A percentile compares a stretch with the other conserved stretches of the same genome.
phyloP scores from a whole-genome alignment of 35 echinoderm and acorn worm genomes.

The Stichopus chloronotus region DNA sequence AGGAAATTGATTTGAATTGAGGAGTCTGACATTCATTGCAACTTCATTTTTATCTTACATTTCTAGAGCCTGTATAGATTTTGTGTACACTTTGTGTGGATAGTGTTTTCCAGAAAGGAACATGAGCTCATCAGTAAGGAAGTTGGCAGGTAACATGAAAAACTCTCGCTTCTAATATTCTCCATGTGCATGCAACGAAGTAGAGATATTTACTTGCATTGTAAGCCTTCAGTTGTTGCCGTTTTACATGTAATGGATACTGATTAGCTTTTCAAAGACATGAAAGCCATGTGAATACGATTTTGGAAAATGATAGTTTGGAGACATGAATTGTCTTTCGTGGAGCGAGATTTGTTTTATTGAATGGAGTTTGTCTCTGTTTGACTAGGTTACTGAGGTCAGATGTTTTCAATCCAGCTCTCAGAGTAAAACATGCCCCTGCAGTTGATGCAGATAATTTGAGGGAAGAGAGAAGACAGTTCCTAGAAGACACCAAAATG shows the following conservation, averaged over 20 bases:
- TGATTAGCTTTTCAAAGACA: too few relatives aligned
- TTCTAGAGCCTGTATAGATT: conserved; percentile 86
- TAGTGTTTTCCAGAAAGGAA: conserved; percentile 93
- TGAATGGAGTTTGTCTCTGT: neutral
- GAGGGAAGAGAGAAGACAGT: conserved; percentile 51
- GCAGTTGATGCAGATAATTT: conserved; percentile 56
- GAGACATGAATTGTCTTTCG: too few relatives aligned
- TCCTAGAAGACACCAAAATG: conserved; percentile 51
- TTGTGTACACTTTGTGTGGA: conserved; percentile 93
- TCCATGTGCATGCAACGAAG: too few relatives aligned
- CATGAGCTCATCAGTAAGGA: conserved; percentile 96
- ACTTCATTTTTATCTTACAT: neutral
- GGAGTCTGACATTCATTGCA: too few relatives aligned
- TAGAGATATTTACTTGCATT: too few relatives aligned
- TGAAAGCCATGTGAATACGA: too few relatives aligned
- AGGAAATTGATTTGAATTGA: too few relatives aligned
- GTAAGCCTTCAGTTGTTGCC: too few relatives aligned
- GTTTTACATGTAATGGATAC: too few relatives aligned
- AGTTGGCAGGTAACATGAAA: conserved; percentile 70
- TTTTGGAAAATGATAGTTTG: too few relatives aligned
- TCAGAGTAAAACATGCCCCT: conserved; percentile 82
- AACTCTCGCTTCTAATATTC: neutral
- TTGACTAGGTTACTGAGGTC: conserved; percentile 75
- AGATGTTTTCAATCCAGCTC: conserved; percentile 94
- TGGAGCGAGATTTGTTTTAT: too few relatives aligned